Percentiles rank a stretch among this genome's conserved stretches.
phyloP scores from a whole-genome alignment of 2,888 invertebrate species.

The Plagodis dolabraria region DNA sequence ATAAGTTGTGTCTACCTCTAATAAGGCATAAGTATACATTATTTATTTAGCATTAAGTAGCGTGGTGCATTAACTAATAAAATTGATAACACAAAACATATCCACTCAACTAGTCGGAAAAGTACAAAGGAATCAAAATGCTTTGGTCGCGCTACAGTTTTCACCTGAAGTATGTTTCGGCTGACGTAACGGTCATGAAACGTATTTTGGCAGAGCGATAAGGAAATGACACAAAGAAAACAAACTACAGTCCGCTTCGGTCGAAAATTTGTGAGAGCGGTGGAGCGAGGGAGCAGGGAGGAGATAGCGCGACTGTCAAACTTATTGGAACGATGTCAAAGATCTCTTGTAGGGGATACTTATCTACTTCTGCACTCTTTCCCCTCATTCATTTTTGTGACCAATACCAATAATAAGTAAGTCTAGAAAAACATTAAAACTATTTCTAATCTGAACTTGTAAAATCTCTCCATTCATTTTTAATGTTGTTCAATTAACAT shows the following conservation, averaged over 20 bases:
- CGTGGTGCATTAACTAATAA: too few relatives aligned
- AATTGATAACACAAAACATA: too few relatives aligned
- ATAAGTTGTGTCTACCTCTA: too few relatives aligned
- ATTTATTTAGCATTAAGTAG: too few relatives aligned
- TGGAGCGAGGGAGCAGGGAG: slow-evolving; percentile 36
- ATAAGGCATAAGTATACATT: too few relatives aligned
- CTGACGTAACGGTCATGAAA: slow-evolving; percentile 82
- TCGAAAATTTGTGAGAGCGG: slow-evolving; percentile 75
- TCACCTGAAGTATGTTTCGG: slow-evolving; percentile 80
- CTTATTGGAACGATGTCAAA: slow-evolving; percentile 80
- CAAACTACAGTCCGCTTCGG: slow-evolving; percentile 78
- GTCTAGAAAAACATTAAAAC: slow-evolving; percentile 11
- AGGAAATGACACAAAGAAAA: slow-evolving; percentile 85
- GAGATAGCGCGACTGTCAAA: slow-evolving; percentile 69
- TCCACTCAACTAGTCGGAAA: too few relatives aligned
- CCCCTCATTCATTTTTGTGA: slow-evolving; percentile 31
- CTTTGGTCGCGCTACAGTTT: slow-evolving; percentile 58
- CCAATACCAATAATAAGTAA: slow-evolving; percentile 12
- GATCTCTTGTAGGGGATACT: slow-evolving; percentile 69
- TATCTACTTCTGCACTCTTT: slow-evolving; percentile 65
- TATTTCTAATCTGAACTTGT: slow-evolving; percentile 14
- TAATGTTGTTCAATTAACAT: slow-evolving; percentile 43
- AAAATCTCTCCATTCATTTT: slow-evolving; percentile 33
- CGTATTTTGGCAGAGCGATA: slow-evolving; percentile 84
- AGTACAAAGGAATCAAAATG: slow-evolving; percentile 55